Conservation (phyloP, 2,888 invertebrate genomes). For the Drosophila mulleri region DNA sequence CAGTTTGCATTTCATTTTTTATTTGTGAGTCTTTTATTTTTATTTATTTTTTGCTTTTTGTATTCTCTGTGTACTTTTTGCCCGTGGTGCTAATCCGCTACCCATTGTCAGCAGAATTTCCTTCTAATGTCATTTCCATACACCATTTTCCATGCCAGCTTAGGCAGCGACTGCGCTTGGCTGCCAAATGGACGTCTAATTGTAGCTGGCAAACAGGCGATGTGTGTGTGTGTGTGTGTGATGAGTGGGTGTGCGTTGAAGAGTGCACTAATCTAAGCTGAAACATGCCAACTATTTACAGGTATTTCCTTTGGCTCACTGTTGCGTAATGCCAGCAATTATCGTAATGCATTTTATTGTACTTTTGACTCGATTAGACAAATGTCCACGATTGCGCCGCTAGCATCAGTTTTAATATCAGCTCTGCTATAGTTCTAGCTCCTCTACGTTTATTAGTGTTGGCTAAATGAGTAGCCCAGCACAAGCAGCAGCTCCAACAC, state of each 20-base stretch:
- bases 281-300: constrained; percentile 38
- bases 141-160: constrained; percentile 47
- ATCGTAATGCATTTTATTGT: constrained; percentile 11
- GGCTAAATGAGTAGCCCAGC: constrained; percentile 62
- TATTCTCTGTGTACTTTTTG: constrained; percentile 39
- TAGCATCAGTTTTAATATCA: constrained; percentile 2
- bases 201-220: constrained; percentile 46
- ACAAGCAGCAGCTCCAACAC: background rate
- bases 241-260: background rate
- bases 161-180: constrained; percentile 26
- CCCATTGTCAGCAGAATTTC: constrained; percentile 76
- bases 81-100: constrained; percentile 63
- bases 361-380: constrained; percentile 25
- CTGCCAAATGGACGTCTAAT: constrained; percentile 59
- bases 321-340: constrained; percentile 39
- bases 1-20: constrained; percentile 35
- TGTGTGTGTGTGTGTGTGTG: background rate
- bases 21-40: too few species aligned
- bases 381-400: background rate
- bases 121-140: constrained; percentile 66
- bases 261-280: constrained; percentile 31
- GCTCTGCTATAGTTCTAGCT: constrained; percentile 2
- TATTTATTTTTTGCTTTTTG: too few species aligned
- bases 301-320: constrained; percentile 27
- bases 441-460: background rate